Evolutionary conservation across 2,113 vertebrate species (phyloP).

Genomic region (Pelecanus crispus): DNA sequence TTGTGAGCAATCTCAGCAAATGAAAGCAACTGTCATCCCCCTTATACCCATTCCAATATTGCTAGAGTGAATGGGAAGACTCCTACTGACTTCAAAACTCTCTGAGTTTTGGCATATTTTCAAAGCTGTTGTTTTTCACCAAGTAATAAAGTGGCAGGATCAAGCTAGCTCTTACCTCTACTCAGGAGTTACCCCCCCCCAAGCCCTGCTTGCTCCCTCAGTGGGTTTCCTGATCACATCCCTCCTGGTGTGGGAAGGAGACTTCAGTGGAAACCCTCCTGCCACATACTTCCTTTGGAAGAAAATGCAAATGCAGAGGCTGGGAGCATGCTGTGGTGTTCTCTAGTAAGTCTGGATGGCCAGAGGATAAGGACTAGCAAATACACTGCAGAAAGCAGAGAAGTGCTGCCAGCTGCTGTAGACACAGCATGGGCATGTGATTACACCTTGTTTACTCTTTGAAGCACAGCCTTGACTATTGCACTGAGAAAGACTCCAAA

Average conservation of each 20-base stretch:
- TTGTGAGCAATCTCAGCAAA: not conserved
- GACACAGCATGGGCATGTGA: not conserved
- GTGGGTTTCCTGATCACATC: not conserved
- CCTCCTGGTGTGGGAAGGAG: not conserved
- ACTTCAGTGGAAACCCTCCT: not conserved
- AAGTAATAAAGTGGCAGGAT: not conserved
- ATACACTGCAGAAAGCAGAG: not conserved
- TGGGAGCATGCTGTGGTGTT: not conserved
- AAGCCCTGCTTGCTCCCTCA: not conserved
- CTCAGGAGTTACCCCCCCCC: not conserved
- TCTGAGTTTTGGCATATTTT: not conserved
- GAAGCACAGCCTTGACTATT: not conserved
- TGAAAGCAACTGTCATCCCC: not conserved
- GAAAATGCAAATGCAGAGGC: not conserved
- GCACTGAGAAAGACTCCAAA: not conserved
- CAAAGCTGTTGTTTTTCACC: not conserved
- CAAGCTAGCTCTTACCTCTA: not conserved
- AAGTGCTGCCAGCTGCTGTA: not conserved
- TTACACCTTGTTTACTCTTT: not conserved
- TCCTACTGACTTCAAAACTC: not conserved
- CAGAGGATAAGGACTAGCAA: not conserved
- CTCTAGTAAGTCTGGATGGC: not conserved
- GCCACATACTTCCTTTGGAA: not conserved
- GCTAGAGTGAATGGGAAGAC: not conserved
- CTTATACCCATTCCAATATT: fast-evolving